Evolutionary conservation across 2,797 vertebrate genomes (phyloP), one percentile per base, ranked within the genome.

Genomic region (Leucoraja ocellata): DNA sequence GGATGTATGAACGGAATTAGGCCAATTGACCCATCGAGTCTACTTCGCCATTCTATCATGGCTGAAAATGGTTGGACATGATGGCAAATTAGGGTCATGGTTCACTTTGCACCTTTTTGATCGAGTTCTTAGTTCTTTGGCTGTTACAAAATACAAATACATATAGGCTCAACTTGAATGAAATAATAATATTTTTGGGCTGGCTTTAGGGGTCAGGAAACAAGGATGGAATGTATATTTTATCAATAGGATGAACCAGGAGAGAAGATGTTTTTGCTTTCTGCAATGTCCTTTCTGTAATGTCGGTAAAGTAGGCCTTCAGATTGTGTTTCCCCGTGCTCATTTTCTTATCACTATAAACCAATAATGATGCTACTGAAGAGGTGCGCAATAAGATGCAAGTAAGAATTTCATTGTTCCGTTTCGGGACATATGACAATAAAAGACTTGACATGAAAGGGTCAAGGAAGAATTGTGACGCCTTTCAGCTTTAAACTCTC

Each of bases 81-180:
- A 16, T 88, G 61, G 16, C 65, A 36, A 68, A 88, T 88, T 73
- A 28, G 71, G 39, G 5, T 54, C 76, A 18, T 92, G 36, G 73
- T 73, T 91, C 71, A 92, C 39, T 46, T 54, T 76, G 36, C 90
- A 92, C n/a, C 84, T 92, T n/a, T 46, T 92, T 7, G 28, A 54
- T 76, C 9, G 28, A 58, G 25, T 28, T 71, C 86, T 11, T 74
- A 36, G 28, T 92, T 54, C 21, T 58, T 54, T 39, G 46, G 36
- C 71, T 92, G 71, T 54, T 92, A 76, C 71, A 92, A 92, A 74
- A 76, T 92, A 13, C 54, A 92, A 54, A 76, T 74, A 76, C 39
- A 39, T 71, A 76, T 11, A 88, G n/a, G n/a, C 14, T 68, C 63
- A 36, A 68, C n/a, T 32, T 92, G 13, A 92, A 74, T 92, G 25